Evolutionary conservation across 2,113 vertebrate species (phyloP), one percentile per base, ranked within the genome.

Genomic region (Australoheros scitulus): DNA sequence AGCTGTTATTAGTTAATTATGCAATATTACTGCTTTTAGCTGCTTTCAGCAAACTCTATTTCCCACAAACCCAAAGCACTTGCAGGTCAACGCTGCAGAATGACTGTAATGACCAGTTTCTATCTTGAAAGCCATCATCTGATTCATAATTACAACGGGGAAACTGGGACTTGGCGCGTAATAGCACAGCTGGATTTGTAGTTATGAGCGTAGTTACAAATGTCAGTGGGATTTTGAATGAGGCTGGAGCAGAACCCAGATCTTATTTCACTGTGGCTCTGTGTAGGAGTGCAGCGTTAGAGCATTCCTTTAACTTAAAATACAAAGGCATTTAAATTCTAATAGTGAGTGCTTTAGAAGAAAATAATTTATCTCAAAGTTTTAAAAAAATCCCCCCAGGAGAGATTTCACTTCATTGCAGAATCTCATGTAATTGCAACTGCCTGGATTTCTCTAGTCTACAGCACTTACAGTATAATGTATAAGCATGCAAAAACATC

Each of bases 131-230:
- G 50, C 13, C 15, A 52, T 29, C 58, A 50, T 61, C 76, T 17
- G 20, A 63, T 61, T 52, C 76, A 55, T 78, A 63, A 63, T 79
- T 79, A 79, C 77, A 64, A 24, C 29, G 55, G 43, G 59, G 43
- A 55, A 55, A 22, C 29, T 22, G 43, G 26, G 58, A 77, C 41
- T 17, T 72, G 43, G 14, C 17, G 32, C 24, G 36, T 78, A 61
- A 61, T 61, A 52, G 29, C 26, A 52, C 47, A 64, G 77, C 77
- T 64, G 77, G 50, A 79, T 55, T 79, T 78, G 47, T 24, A 63
- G 60, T 55, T 24, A 36, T 59, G 32, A 38, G 43, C n/a, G 4
- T 52, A 78, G 60, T 63, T 55, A 55, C 29, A 56, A 36, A 79
- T 55, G 59, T 55, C 47, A 13, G 43, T 26, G 29, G 59, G 43